Base-by-base conservation (phyloP, 2,888 invertebrate genomes). In the Drosophila formosana region DNA sequence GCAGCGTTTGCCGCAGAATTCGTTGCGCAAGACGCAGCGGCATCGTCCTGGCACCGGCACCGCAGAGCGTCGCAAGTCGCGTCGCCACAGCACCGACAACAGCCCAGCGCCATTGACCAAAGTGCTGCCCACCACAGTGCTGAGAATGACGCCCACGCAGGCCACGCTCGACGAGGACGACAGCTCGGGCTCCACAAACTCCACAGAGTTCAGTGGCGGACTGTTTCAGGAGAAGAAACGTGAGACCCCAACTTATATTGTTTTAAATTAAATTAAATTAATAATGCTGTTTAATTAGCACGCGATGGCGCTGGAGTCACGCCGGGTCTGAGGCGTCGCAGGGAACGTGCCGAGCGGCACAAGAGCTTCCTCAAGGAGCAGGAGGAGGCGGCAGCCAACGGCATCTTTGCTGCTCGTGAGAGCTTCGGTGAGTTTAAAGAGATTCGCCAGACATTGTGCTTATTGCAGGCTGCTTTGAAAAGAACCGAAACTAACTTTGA, bases 311-410 rank as follows among this genome's bases (percentile, higher is more conserved):
- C 95, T 88, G 97, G 97, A 82, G 95, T 97, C 30, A 97, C 96
- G 30, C 96, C 97, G 47, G 96, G 96, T 57, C 93, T 97, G 72
- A 94, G 96, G 84, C 94, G 97, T 82, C 94, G 97, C 69, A 94
- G 97, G 70, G 97, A 97, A 89, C 94, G 97, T 74, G 97, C 95
- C 49, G 97, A 97, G 82, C 94, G 97, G 71, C 97, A 97, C 90
- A 95, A 96, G 61, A 96, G 96, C 89, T 96, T 97, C 89, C 95
- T 97, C 86, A 95, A 95, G 88, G 97, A 97, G 86, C 97, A 97
- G 88, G 97, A 96, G 90, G 96, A 96, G 92, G 94, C 94, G 5
- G 90, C 90, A 0, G 90, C 90, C 25, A 91, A 90, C 73, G 91
- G 91, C 25, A 84, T 89, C 34, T 89, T 88, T 68, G 90, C 88